phyloP scores from a whole-genome alignment of 1,140 invertebrate genomes.

The Drosophila suzukii region DNA sequence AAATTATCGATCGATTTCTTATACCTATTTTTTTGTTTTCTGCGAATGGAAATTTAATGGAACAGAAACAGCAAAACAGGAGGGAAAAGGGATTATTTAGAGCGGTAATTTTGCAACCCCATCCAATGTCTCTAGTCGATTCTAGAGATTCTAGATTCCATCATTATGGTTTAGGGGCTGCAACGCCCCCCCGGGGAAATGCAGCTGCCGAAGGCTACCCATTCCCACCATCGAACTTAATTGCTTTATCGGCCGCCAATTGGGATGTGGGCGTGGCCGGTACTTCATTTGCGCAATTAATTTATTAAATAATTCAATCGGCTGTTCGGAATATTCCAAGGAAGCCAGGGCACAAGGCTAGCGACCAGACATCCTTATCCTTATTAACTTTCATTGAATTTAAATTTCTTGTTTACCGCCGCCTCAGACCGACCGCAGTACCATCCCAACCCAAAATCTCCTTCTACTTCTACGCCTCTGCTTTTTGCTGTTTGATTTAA shows the following conservation, averaged over 20 bases:
- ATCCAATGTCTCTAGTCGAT: neutral
- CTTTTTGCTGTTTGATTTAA: slow-evolving; percentile 19
- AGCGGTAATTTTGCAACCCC: neutral
- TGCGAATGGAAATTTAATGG: slow-evolving; percentile 7
- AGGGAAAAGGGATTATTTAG: neutral
- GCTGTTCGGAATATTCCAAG: neutral
- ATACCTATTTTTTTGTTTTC: slow-evolving; percentile 4
- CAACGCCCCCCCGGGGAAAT: slow-evolving; percentile 4
- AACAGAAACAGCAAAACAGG: neutral
- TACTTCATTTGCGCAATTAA: slow-evolving; percentile 71
- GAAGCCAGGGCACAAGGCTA: neutral
- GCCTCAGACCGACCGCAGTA: no score
- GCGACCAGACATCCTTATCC: slow-evolving; percentile 72
- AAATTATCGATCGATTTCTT: slow-evolving; percentile 77
- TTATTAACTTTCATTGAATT: slow-evolving; percentile 80
- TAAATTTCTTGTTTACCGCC: slow-evolving; percentile 39
- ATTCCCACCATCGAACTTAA: slow-evolving; percentile 3
- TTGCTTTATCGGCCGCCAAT: slow-evolving; percentile 27
- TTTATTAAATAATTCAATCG: slow-evolving; percentile 79
- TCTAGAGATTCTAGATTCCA: no score
- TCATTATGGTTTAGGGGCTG: slow-evolving; percentile 5
- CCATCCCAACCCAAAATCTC: neutral
- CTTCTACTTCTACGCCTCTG: neutral
- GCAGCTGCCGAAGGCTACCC: neutral
- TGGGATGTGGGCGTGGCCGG: slow-evolving; percentile 41